These are phyloP conservation scores for Drosophila mimetica DNA, from an alignment of 2,888 invertebrate species.

Conservation along the genomic window DNA sequence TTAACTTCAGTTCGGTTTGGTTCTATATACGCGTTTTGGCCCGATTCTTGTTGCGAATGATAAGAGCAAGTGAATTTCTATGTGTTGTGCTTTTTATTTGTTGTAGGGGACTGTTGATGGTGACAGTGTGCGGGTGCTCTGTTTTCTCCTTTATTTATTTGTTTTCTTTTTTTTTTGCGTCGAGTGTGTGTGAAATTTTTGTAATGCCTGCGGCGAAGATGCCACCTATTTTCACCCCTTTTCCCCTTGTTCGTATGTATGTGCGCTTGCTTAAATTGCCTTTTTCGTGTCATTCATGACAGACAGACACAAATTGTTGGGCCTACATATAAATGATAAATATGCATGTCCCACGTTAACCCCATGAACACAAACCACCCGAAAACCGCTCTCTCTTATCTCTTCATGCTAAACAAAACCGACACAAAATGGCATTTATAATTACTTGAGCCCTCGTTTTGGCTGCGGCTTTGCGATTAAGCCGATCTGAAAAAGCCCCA, in stretches of 20 bases:
- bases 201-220: slow-evolving; percentile 56
- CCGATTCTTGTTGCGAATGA: slow-evolving; percentile 67
- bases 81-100: slow-evolving; percentile 6
- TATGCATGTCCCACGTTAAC: slow-evolving; percentile 55
- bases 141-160: background rate
- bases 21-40: slow-evolving; percentile 13
- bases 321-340: slow-evolving; percentile 68
- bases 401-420: slow-evolving; percentile 42
- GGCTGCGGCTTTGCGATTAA: slow-evolving; percentile 57
- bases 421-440: slow-evolving; percentile 62
- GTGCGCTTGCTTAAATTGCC: slow-evolving; percentile 61
- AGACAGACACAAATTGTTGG: slow-evolving; percentile 53
- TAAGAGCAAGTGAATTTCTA: slow-evolving; percentile 51
- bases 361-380: slow-evolving; percentile 12
- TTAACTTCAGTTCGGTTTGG: slow-evolving; percentile 38
- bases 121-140: slow-evolving; percentile 25
- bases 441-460: slow-evolving; percentile 64
- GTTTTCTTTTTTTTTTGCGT: slow-evolving; percentile 3
- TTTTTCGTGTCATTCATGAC: slow-evolving; percentile 61
- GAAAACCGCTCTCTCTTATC: slow-evolving; percentile 35
- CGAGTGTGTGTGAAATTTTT: slow-evolving; percentile 63
- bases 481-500: slow-evolving; percentile 27
- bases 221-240: slow-evolving; percentile 43
- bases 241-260: slow-evolving; percentile 1
- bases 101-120: slow-evolving; percentile 15